A percentile compares a stretch with the other conserved stretches of the same genome.
phyloP scores from a whole-genome alignment of 2,888 invertebrate species.

The Ochropacha duplaris region DNA sequence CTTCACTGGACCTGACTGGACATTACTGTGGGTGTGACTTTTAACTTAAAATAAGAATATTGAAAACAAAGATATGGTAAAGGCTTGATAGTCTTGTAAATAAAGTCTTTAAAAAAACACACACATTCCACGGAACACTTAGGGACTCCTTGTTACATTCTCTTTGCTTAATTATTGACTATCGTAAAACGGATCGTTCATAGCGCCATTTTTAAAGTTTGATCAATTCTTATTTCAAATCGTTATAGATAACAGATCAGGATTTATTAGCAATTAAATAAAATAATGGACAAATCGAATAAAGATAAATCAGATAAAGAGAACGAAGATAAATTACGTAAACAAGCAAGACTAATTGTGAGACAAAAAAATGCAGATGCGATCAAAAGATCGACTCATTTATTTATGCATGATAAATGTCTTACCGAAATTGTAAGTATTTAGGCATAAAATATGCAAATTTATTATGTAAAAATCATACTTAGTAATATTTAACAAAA shows the following conservation, averaged over 20 bases:
- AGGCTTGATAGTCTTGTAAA: too few relatives aligned
- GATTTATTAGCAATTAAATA: constrained; percentile 10
- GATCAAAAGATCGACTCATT: constrained; percentile 64
- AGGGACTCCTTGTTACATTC: too few relatives aligned
- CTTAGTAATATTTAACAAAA: too few relatives aligned
- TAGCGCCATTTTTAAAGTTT: constrained; percentile 52
- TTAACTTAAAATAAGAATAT: too few relatives aligned
- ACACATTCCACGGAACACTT: too few relatives aligned
- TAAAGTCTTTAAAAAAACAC: too few relatives aligned
- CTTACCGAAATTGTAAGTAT: constrained; percentile 82
- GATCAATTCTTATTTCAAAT: constrained; percentile 22
- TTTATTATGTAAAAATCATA: too few relatives aligned
- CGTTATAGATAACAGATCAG: not conserved
- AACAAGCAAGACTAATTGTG: constrained; percentile 64
- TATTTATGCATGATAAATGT: constrained; percentile 84
- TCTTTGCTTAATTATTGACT: too few relatives aligned
- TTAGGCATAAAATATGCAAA: not conserved
- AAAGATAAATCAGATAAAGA: constrained; percentile 46
- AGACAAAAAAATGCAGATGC: constrained; percentile 49
- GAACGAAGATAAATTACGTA: constrained; percentile 55
- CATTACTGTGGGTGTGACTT: too few relatives aligned
- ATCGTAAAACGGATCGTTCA: too few relatives aligned
- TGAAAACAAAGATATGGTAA: too few relatives aligned
- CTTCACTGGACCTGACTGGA: too few relatives aligned
- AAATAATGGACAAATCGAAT: constrained; percentile 31